Base-by-base conservation (phyloP, 1,140 invertebrate species). In the Epicauta chinensis region DNA sequence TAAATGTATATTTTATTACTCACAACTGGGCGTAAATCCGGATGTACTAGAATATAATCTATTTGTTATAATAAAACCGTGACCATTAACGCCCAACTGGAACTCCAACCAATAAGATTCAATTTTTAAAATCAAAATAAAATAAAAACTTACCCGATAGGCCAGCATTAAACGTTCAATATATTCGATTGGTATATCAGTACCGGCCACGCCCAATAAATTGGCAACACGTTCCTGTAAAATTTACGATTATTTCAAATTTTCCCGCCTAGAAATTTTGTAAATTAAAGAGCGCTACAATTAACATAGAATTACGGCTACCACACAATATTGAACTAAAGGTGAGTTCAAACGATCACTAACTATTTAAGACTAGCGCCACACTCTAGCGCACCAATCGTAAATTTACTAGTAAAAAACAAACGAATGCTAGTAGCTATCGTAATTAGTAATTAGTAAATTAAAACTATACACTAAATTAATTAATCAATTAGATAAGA, bases 131-230 rank as follows among this genome's bases (percentile, higher is more conserved):
- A 51, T 32, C 11, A 35, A 13, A 6, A 35, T 4, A n/a, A 35
- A 29, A 29, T 35, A 35, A 16, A 29, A 35, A 63, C 64, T 75
- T 78, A 96, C 93, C 82, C 87, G 81, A 69, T 93, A 91, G 5
- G 91, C 87, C 53, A 88, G 84, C 74, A 93, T 89, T 7, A 94
- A 72, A 63, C 87, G 86, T 67, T 91, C 81, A 39, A 98, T 91
- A 66, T 96, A 91, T 59, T 84, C 80, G 11, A 97, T 85, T 1
- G 93, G 91, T 50, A 97, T 84, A 74, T 98, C 93, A 5, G 91
- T 95, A 49, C 93, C 95, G 16, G 91, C 92, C 1, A 97, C 93
- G 55, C 95, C 94, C 44, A 97, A 77, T 50, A 98, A 77, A 49
- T 91, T 87, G 44, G 91, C 91, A 53, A 92, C 86, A 69, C 82